Evolutionary conservation across 2,113 vertebrate genomes (phyloP), one percentile per base, ranked within the genome.

Genomic region (Nyctibius bracteatus): DNA sequence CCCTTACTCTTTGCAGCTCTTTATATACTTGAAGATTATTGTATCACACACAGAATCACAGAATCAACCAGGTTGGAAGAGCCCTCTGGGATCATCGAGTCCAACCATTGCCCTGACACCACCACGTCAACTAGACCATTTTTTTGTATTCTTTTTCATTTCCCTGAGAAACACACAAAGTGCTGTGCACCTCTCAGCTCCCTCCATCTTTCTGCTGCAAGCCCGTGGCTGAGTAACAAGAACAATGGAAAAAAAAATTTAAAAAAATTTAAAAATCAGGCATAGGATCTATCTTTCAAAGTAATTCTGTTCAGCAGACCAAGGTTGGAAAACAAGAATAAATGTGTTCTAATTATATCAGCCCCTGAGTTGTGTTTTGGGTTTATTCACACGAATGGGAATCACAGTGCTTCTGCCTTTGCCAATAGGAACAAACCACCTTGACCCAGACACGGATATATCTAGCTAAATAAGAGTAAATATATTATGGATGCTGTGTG

Each of bases 281-380:
- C 65, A 86, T 46, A 86, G 37, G 55, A 86, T 77, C 86, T 81
- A 85, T 96, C 80, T 96, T 97, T 96, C 96, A 97, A 96, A 98
- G 79, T 96, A 98, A 98, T 97, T 97, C 84, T 95, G 65, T 86
- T 96, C 93, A 96, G 41, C 83, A 96, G 95, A 97, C 96, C 97
- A 97, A 97, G 94, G 83, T 94, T 84, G 19, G 74, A 94, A 87
- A 95, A 96, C 96, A 98, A 97, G 94, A 95, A 92, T 91, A 97
- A 97, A 89, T 89, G 62, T 90, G 89, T 97, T 97, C 88, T 96
- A 95, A 97, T 97, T 96, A 97, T 91, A 94, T 72, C 90, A 90
- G 77, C 51, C 89, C 52, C 89, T 57, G 90, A 96, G 78, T 94
- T 96, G 93, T 88, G 73, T 95, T 97, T 96, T 84, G 55, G 68